Evolutionary conservation across 92 coral and sea anemone species (phyloP).

Genomic region (Palythoa heliodiscus): DNA sequence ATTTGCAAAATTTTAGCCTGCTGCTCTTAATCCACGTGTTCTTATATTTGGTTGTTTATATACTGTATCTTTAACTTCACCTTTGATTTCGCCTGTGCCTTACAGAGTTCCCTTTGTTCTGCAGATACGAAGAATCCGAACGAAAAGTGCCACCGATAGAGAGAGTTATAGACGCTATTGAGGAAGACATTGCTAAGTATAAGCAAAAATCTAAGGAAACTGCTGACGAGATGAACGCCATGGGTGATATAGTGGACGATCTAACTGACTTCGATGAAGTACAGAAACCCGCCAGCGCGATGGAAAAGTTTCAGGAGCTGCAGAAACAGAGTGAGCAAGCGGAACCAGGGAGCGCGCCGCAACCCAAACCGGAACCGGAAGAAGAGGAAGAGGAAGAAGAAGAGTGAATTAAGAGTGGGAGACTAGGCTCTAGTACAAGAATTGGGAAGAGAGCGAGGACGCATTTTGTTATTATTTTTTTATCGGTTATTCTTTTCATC

Average conservation of each 20-base stretch:
- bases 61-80: too few relatives aligned
- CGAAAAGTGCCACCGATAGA: constrained; percentile 78
- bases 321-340: constrained; percentile 40
- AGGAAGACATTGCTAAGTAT: constrained; percentile 57
- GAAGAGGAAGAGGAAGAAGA: constrained; percentile 26
- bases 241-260: constrained; percentile 74
- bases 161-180: constrained; percentile 52
- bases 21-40: too few relatives aligned
- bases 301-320: constrained; percentile 51
- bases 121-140: constrained; percentile 81
- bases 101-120: neutral
- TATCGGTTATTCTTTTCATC: too few relatives aligned
- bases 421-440: too few relatives aligned
- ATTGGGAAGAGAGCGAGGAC: too few relatives aligned
- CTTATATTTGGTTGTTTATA: too few relatives aligned
- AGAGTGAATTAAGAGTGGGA: neutral
- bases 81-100: too few relatives aligned
- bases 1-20: too few relatives aligned
- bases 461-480: too few relatives aligned
- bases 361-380: constrained; percentile 21
- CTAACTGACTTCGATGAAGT: constrained; percentile 49
- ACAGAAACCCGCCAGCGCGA: constrained; percentile 53
- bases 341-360: neutral
- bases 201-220: constrained; percentile 45
- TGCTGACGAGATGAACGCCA: constrained; percentile 63